Percentiles rank a stretch among this genome's conserved stretches.
Evolutionary conservation across 2,797 vertebrate species (phyloP).

Genomic region (Eleutherodactylus coqui): DNA sequence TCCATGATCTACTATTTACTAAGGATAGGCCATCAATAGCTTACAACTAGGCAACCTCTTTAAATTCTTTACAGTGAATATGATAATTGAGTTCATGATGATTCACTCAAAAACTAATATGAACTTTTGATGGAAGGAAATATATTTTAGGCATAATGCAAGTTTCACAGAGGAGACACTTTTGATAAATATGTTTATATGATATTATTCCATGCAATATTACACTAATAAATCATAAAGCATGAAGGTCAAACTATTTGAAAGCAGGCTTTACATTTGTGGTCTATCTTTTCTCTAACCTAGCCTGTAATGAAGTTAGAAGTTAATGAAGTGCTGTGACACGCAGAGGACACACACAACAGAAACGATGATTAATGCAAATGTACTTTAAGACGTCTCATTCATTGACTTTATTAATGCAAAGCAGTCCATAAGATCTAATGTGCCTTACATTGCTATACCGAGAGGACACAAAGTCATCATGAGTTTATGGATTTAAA

Average conservation of each 20-base stretch:
- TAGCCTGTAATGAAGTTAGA: conserved; percentile 64
- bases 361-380: conserved; percentile 39
- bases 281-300: conserved; percentile 48
- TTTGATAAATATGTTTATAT: conserved; percentile 66
- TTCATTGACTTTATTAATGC: conserved; percentile 6
- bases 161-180: conserved; percentile 46
- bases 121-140: conserved; percentile 19
- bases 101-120: background rate
- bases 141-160: conserved; percentile 42
- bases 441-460: conserved; percentile 40
- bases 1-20: too few species aligned
- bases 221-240: conserved; percentile 66
- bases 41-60: too few species aligned
- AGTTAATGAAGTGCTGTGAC: conserved; percentile 66
- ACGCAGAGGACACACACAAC: background rate
- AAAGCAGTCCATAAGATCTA: background rate
- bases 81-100: conserved; percentile 21
- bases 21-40: too few species aligned
- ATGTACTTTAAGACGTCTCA: background rate
- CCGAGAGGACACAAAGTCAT: conserved; percentile 56
- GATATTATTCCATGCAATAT: conserved; percentile 57
- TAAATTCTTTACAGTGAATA: conserved; percentile 14
- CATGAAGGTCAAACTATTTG: conserved; percentile 62
- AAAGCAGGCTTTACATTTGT: conserved; percentile 38
- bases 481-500: conserved; percentile 59